Conservation (phyloP, 2,888 invertebrate genomes). For the Troglohyphantes excavatus region DNA sequence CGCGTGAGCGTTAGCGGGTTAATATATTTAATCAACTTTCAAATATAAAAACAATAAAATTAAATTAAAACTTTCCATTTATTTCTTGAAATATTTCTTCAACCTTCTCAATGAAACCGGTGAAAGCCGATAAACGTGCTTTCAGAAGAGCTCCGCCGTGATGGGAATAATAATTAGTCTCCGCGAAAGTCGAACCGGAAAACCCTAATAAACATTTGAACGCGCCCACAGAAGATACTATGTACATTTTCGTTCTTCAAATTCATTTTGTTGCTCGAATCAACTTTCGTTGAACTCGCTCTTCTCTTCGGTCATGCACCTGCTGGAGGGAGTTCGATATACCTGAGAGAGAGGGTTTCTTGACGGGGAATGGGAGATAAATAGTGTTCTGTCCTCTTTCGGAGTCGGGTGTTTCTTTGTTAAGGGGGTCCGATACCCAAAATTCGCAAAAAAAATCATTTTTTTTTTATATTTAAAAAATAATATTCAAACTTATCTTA, state of each 20-base stretch:
- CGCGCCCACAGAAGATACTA: not conserved
- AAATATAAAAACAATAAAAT: too few species aligned
- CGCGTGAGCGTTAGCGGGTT: too few species aligned
- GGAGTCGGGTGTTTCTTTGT: too few species aligned
- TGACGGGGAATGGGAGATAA: not conserved
- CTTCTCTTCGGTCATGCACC: slow-evolving; percentile 1
- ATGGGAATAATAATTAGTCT: not conserved
- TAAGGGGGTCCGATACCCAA: too few species aligned
- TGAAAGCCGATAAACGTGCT: not conserved
- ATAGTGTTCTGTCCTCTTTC: too few species aligned
- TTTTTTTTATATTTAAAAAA: too few species aligned
- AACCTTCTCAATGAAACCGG: not conserved
- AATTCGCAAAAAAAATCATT: too few species aligned
- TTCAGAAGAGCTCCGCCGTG: not conserved
- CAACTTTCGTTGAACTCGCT: not conserved
- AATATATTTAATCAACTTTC: too few species aligned
- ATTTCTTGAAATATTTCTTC: too few species aligned
- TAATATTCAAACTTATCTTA: too few species aligned
- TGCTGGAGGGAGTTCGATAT: slow-evolving; percentile 19
- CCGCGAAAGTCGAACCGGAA: not conserved
- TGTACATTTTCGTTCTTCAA: not conserved
- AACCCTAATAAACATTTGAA: not conserved
- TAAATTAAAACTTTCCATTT: too few species aligned
- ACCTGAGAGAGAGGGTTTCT: not conserved
- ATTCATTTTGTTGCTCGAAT: not conserved